Conservation (phyloP, 1,140 invertebrate species). For the Diabrotica virgifera region DNA sequence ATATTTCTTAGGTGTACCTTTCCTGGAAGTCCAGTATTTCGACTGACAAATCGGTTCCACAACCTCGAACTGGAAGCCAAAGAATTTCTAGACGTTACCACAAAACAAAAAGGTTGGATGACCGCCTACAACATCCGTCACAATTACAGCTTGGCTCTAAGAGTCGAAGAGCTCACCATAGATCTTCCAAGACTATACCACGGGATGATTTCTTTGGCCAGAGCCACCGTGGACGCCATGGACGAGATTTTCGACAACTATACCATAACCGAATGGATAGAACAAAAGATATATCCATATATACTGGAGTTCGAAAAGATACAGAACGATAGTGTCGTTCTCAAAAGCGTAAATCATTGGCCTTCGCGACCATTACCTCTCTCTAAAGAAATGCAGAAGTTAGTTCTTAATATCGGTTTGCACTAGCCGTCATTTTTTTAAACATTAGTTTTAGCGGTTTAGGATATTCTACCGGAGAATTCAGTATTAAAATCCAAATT, state of each 20-base stretch:
- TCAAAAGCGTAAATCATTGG: slow-evolving; percentile 46
- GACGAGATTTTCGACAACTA: slow-evolving; percentile 69
- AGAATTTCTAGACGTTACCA: slow-evolving; percentile 47
- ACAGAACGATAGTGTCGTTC: slow-evolving; percentile 46
- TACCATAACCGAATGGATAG: slow-evolving; percentile 74
- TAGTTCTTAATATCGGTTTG: slow-evolving; percentile 24
- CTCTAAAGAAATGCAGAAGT: slow-evolving; percentile 45
- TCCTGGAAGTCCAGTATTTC: slow-evolving; percentile 54
- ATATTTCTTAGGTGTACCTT: slow-evolving; percentile 49
- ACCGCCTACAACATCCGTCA: slow-evolving; percentile 77
- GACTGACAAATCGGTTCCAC: slow-evolving; percentile 55
- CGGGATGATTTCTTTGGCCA: slow-evolving; percentile 58
- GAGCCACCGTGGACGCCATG: slow-evolving; percentile 63
- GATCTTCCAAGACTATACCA: slow-evolving; percentile 64
- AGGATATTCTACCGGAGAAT: too few relatives aligned
- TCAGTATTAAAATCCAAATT: too few relatives aligned
- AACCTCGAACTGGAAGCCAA: slow-evolving; percentile 53
- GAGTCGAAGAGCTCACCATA: slow-evolving; percentile 65
- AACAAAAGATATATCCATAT: slow-evolving; percentile 55
- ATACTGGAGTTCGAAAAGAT: slow-evolving; percentile 50
- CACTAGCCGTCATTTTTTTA: background rate
- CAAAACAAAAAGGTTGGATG: slow-evolving; percentile 62
- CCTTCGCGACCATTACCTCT: slow-evolving; percentile 44
- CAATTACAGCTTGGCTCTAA: slow-evolving; percentile 69
- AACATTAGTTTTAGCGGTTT: too few relatives aligned